Base-by-base conservation (phyloP, 2,113 vertebrate genomes). In the Cyprinus carpio region DNA sequence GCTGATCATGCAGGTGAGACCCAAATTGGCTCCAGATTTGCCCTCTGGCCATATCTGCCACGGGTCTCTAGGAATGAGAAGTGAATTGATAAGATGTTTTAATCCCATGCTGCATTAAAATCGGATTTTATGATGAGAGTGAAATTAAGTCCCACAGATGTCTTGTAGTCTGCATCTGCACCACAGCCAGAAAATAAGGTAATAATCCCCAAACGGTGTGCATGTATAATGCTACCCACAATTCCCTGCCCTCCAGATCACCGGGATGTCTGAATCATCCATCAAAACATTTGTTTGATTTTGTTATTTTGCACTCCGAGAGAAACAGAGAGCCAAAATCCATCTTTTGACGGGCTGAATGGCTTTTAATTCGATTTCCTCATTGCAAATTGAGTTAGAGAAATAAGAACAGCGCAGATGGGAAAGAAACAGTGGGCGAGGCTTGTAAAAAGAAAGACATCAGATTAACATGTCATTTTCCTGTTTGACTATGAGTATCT, bases 301-400 rank as follows among this genome's bases (percentile, higher is more conserved):
- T 84, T 81, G 78, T 82, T 76, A 56, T 62, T 87, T 75, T 80
- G 76, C 69, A 67, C 69, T 34, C 20, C 0, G 62, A 31, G 37
- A 79, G 49, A 83, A 69, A 72, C 20, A 12, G 56, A 56, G 76
- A 84, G 40, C 82, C 49, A 29, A 91, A 92, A 92, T 81, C 67
- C 87, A 88, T 91, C 90, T 89, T 87, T 86, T 90, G 90, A 92
- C 86, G 23, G 90, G 88, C 90, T 83, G 90, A 90, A 86, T 89
- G 87, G 89, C 88, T 93, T 86, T 88, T 92, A 88, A 93, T 93
- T 92, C 88, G 88, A 93, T 93, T 92, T 91, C 56, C 82, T 90
- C 75, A 87, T 87, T 89, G 89, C 87, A 89, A 87, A 92, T 87
- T 54, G 88, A 90, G 90, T 89, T 87, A 69, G 89, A 67, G 82